These are phyloP conservation scores for Equus przewalskii DNA, from an alignment of 2,113 vertebrate genomes.

Conservation along the genomic window DNA sequence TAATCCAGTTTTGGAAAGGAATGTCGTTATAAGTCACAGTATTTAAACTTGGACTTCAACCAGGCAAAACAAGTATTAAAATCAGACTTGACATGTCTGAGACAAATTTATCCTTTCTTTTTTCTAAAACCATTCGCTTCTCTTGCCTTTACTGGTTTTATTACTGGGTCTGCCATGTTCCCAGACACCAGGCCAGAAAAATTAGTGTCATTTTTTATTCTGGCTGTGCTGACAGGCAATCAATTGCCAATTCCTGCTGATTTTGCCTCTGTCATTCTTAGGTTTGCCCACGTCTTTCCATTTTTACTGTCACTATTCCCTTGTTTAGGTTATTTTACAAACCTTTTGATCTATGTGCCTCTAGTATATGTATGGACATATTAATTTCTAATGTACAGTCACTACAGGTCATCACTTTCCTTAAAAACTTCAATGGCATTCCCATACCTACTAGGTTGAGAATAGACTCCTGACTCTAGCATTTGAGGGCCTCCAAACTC, in stretches of 20 bases:
- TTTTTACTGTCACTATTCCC: background rate
- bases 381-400: background rate
- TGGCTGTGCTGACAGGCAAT: background rate
- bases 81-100: constrained; percentile 66
- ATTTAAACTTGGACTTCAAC: constrained; percentile 68
- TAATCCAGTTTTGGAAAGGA: constrained; percentile 75
- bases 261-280: background rate
- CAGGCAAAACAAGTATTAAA: constrained; percentile 73
- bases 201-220: background rate
- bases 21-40: constrained; percentile 67
- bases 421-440: background rate
- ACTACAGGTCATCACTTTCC: background rate
- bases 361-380: background rate
- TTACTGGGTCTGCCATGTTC: background rate
- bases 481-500: background rate
- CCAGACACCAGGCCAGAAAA: background rate
- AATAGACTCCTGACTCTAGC: background rate
- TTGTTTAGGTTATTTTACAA: background rate
- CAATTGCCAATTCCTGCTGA: background rate
- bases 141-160: background rate
- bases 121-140: background rate
- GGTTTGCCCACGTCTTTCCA: background rate
- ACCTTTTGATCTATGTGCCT: background rate
- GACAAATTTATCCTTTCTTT: constrained; percentile 9
- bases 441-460: background rate